Evolutionary conservation across 2,797 vertebrate species (phyloP).

Genomic region (Artibeus lituratus): DNA sequence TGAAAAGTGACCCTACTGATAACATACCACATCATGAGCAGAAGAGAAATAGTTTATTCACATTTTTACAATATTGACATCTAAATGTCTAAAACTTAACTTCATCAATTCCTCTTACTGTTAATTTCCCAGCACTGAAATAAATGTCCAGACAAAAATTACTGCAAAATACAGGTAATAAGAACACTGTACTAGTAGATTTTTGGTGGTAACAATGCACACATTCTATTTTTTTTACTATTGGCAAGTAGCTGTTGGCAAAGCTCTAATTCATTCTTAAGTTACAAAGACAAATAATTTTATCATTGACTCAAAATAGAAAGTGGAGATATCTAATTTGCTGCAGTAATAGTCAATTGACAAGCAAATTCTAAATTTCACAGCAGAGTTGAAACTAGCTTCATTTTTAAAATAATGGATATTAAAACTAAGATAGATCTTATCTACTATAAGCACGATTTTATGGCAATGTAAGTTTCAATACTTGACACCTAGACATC

Average conservation of each 20-base stretch:
- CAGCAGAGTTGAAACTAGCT: not conserved
- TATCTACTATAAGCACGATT: not conserved
- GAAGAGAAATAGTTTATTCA: not conserved
- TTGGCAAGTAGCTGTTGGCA: not conserved
- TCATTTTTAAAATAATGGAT: not conserved
- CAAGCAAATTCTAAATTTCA: not conserved
- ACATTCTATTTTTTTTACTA: not conserved
- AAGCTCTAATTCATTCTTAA: slow-evolving; percentile 42
- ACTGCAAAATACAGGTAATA: not conserved
- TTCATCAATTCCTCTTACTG: not conserved
- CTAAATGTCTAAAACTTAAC: slow-evolving; percentile 24
- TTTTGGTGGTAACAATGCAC: not conserved
- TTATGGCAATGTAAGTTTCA: not conserved
- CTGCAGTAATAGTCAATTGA: not conserved
- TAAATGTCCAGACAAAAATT: not conserved
- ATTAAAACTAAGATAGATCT: not conserved
- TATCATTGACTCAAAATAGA: slow-evolving; percentile 8
- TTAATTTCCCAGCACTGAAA: slow-evolving; percentile 16
- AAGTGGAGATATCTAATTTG: not conserved
- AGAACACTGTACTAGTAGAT: not conserved
- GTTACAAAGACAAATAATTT: slow-evolving; percentile 32
- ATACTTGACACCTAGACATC: not conserved
- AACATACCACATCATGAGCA: not conserved
- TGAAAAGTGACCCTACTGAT: not conserved
- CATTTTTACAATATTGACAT: not conserved